Conservation (phyloP, 2,797 vertebrate species). For the Peromyscus melanophrys region DNA sequence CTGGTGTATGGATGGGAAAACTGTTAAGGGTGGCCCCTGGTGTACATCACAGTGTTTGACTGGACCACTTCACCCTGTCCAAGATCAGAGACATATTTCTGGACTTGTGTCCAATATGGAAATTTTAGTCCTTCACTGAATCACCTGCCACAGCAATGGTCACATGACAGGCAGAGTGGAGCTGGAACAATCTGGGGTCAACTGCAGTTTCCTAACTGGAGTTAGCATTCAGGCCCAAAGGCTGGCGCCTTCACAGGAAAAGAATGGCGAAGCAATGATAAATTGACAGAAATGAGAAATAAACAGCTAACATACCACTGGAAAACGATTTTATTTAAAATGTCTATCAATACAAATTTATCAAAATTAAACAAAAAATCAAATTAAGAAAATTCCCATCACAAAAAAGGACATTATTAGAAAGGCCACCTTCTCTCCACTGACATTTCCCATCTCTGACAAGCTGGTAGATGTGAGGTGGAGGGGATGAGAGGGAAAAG, state of each 20-base stretch:
- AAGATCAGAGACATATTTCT: not conserved
- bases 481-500: not conserved
- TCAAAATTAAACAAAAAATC: constrained; percentile 67
- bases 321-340: constrained; percentile 80
- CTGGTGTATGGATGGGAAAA: not conserved
- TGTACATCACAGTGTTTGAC: fast-evolving
- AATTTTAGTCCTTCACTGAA: not conserved
- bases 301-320: not conserved
- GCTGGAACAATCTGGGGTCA: not conserved
- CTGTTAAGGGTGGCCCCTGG: not conserved
- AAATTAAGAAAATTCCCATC: constrained; percentile 30
- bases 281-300: constrained; percentile 34
- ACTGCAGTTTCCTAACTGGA: not conserved
- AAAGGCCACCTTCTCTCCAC: not conserved
- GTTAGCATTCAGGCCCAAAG: not conserved
- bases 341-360: constrained; percentile 66
- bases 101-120: not conserved
- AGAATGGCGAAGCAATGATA: not conserved
- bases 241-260: not conserved
- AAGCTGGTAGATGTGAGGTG: not conserved
- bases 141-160: not conserved
- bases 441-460: not conserved
- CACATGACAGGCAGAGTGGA: not conserved
- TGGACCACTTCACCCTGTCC: not conserved
- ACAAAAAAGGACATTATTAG: constrained; percentile 25